Base-by-base conservation (phyloP, 2,113 vertebrate genomes). In the Scopus umbretta region DNA sequence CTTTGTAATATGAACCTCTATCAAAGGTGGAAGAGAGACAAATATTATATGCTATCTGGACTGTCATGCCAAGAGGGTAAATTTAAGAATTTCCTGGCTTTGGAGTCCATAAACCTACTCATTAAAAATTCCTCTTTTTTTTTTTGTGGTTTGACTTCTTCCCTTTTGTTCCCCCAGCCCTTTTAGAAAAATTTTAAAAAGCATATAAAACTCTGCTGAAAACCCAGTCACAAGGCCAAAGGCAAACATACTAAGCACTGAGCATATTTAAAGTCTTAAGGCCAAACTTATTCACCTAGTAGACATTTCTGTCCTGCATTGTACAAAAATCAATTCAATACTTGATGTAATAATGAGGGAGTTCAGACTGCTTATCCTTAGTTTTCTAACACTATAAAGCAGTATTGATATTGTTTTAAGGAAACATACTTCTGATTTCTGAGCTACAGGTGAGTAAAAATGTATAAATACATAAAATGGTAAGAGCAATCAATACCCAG, bases 71-170 rank as follows among this genome's bases (percentile, higher is more conserved):
- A 95, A 94, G 43, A 58, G 68, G 42, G 61, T 68, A 92, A 92
- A 84, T 89, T 94, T 72, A 75, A 93, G 50, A 86, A 86, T 91
- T 94, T 97, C 71, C 91, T 93, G 87, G 53, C 23, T 96, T 87
- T 93, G 79, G 92, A 95, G 65, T 84, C 58, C 22, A 2, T 53
- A 90, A 71, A 34, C 26, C 52, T 90, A 63, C 43, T 83, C 72
- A 80, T 80, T 83, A 80, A 87, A 90, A 90, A 92, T 32, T 27
- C 32, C 38, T 21, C 13, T 26, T 45, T 40, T 47, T 38, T 62
- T 36, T 55, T 45, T 15, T 65, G 45, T 67, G 47, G 80, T 83
- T 95, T 93, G 55, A 87, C 5, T 6, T 95, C 70, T 72, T 83
- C 58, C 52, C 26, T 88, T 79, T 65, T 71, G 22, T 43, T 83